Evolutionary conservation across 2,888 invertebrate species (phyloP).

Genomic region (Campopleginae sp.): DNA sequence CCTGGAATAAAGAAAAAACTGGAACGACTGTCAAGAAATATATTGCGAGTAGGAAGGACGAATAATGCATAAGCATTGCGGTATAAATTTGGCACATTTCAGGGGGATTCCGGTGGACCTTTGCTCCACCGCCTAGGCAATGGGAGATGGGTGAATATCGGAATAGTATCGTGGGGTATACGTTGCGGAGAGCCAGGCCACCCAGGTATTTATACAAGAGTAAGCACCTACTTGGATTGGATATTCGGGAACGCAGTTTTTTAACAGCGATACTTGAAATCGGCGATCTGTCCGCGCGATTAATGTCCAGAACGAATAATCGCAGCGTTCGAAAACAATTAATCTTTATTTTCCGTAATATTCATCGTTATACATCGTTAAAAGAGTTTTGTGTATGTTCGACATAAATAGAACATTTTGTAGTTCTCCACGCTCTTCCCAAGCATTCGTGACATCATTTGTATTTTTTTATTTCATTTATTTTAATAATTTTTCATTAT

Average conservation of each 20-base stretch:
- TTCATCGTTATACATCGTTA: slow-evolving; percentile 76
- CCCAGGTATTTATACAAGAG: slow-evolving; percentile 93
- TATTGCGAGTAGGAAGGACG: neutral
- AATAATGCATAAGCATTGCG: neutral
- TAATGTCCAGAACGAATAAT: neutral
- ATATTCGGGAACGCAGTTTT: slow-evolving; percentile 87
- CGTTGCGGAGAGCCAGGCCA: slow-evolving; percentile 91
- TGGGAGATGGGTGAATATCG: slow-evolving; percentile 91
- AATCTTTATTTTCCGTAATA: slow-evolving; percentile 79
- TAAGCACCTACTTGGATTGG: slow-evolving; percentile 90
- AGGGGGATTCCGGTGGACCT: slow-evolving; percentile 95
- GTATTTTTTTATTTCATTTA: slow-evolving; percentile 25
- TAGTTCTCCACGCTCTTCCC: slow-evolving; percentile 21
- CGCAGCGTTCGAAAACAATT: slow-evolving; percentile 75
- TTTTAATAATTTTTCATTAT: neutral
- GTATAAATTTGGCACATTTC: slow-evolving; percentile 71
- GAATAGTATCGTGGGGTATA: slow-evolving; percentile 94
- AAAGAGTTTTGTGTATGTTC: slow-evolving; percentile 71
- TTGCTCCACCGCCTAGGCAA: slow-evolving; percentile 90
- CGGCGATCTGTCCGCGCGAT: neutral
- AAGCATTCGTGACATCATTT: slow-evolving; percentile 32
- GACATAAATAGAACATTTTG: slow-evolving; percentile 74
- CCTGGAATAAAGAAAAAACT: too few relatives aligned
- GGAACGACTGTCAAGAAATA: neutral
- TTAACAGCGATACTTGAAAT: slow-evolving; percentile 74